These are phyloP conservation scores for Archips xylosteana DNA, from an alignment of 2,888 invertebrate species.

Conservation along the genomic window DNA sequence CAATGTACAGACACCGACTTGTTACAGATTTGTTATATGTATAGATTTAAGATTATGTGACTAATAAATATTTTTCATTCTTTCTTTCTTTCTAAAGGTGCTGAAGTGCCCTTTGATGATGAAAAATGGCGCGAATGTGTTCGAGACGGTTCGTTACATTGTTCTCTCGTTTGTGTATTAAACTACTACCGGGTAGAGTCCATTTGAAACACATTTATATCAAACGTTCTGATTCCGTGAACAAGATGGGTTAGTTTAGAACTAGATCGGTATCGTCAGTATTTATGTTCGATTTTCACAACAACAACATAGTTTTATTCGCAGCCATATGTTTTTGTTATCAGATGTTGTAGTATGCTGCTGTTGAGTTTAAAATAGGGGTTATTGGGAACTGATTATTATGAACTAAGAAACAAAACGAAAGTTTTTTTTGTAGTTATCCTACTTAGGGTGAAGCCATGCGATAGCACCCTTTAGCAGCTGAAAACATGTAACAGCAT, in stretches of 20 bases:
- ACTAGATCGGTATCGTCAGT: slow-evolving; percentile 9
- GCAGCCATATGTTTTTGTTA: slow-evolving; percentile 8
- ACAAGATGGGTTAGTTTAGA: slow-evolving; percentile 13
- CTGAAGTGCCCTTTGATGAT: too few species aligned
- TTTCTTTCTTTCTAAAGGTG: too few species aligned
- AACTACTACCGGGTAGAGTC: not conserved
- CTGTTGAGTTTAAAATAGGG: not conserved
- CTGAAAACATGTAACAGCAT: too few species aligned
- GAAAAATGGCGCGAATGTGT: too few species aligned
- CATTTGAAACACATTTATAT: slow-evolving; percentile 2
- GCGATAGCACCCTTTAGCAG: too few species aligned
- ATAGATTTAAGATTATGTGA: too few species aligned
- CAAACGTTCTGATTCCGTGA: slow-evolving; percentile 4
- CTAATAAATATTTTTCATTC: too few species aligned
- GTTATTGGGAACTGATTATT: slow-evolving; percentile 7
- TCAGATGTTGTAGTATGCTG: not conserved
- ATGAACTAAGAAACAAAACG: not conserved
- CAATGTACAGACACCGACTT: too few species aligned
- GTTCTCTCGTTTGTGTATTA: not conserved
- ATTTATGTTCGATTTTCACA: slow-evolving; percentile 23
- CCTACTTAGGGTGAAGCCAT: too few species aligned
- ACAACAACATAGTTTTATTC: not conserved
- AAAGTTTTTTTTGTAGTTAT: not conserved
- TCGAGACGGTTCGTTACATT: too few species aligned
- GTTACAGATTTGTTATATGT: too few species aligned